Percentiles rank a stretch among this genome's conserved stretches.
phyloP scores from a whole-genome alignment of 30 jellyfish, hydroid and myxozoan species.

The Mastigias papua region DNA sequence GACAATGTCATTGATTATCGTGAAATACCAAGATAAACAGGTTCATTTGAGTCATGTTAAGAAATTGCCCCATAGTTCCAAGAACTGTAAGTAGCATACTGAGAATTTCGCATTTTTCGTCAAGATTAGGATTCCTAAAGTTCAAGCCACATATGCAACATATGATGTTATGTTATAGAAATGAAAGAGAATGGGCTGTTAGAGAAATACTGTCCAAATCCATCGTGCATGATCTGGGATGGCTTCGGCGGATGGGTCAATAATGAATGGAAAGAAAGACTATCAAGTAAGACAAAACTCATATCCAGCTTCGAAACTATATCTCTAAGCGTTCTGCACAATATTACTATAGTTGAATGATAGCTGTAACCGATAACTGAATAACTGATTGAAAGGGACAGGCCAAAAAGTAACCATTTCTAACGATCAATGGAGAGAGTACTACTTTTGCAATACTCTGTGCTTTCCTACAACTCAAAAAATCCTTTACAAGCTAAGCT shows the following conservation, averaged over 20 bases:
- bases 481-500: no score
- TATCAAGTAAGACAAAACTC: conserved; percentile 48
- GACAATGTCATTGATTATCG: no score
- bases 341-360: background rate
- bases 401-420: no score
- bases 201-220: conserved; percentile 69
- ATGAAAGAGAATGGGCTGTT: conserved; percentile 61
- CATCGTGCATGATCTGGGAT: conserved; percentile 92
- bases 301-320: background rate
- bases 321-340: background rate
- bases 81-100: no score
- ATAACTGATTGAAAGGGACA: no score
- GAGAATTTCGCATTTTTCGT: background rate
- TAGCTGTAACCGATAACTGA: no score
- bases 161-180: background rate
- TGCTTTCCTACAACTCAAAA: no score
- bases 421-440: no score
- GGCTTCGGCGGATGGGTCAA: conserved; percentile 92
- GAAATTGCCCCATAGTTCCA: no score
- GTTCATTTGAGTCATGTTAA: no score
- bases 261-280: conserved; percentile 70
- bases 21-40: no score
- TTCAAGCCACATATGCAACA: background rate
- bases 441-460: no score
- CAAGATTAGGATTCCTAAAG: background rate